Base-by-base conservation (phyloP, 2,797 vertebrate species). In the Nyctibius grandis region DNA sequence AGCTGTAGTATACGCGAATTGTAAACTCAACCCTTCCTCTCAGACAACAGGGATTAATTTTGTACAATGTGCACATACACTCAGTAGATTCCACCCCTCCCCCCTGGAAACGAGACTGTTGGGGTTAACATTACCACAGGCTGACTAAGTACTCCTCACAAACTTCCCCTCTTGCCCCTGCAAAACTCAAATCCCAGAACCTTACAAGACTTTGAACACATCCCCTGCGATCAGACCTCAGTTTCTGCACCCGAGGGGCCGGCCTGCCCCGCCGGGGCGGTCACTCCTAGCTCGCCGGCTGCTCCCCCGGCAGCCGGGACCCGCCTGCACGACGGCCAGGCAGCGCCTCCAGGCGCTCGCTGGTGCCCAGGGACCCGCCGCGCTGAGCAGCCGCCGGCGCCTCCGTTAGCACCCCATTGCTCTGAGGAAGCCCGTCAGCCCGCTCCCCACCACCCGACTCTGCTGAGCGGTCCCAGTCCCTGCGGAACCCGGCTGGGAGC, bases 361-460 rank as follows among this genome's bases (percentile, higher is more conserved):
- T 2, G 17, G 9, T 4, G 15, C 3, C 31, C 47, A 4, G 48
- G 64, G 29, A 6, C 26, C 7, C 1, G 4, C 11, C 4, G 6
- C 6, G 1, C 17, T 2, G n/a, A 22, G 21, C 33, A 19, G 20
- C 34, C 14, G 15, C 13, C 11, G 47, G 47, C 4, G 11, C 40
- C 25, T 11, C 29, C 11, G 0, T 33, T 7, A 33, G 28, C n/a
- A 3, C 20, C 21, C 15, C 21, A 1, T 9, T 2, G 12, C 63
- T 16, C 26, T 6, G 5, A 21, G 40, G 8, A 47, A 34, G 25
- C 9, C 26, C 9, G 12, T 6, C 45, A 18, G 40, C n/a, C 12
- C 2, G 4, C 4, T 9, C 13, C 4, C 44, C 21, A 1, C 1
- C 0, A 13, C 34, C 34, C 5, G 6, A 3, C 8, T 17, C n/a